Percentiles rank a stretch among this genome's conserved stretches.
phyloP scores from a whole-genome alignment of 2,113 vertebrate genomes.

The Amazona vittata region DNA sequence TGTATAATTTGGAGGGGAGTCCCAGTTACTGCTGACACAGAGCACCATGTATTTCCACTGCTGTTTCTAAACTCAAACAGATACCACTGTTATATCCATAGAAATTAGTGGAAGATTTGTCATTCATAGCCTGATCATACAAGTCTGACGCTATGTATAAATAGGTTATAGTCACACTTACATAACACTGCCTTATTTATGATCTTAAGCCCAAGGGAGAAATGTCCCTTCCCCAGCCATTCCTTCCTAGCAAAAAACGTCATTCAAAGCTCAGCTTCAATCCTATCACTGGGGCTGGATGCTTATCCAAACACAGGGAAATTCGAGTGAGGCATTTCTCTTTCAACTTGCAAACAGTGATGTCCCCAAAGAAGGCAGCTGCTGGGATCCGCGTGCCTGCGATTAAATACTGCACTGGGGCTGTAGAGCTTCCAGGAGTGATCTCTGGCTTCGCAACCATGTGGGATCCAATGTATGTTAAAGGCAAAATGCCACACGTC shows the following conservation, averaged over 20 bases:
- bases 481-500: not conserved
- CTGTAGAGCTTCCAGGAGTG: not conserved
- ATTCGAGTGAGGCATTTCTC: not conserved
- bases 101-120: conserved; percentile 34
- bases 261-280: conserved; percentile 45
- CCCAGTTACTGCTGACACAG: not conserved
- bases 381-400: not conserved
- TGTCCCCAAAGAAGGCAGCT: not conserved
- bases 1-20: not conserved
- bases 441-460: not conserved
- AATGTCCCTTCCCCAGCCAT: not conserved
- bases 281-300: not conserved
- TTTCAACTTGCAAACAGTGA: not conserved
- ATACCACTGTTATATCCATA: not conserved
- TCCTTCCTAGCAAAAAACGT: conserved; percentile 34
- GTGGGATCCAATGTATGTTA: not conserved
- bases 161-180: conserved; percentile 54
- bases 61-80: not conserved
- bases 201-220: conserved; percentile 50
- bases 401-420: not conserved
- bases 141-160: conserved; percentile 44
- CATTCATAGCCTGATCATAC: conserved; percentile 11
- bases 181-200: conserved; percentile 54
- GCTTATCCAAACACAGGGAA: not conserved
- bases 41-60: not conserved